Base-by-base conservation (phyloP, 2,888 invertebrate genomes). In the Pandemis heparana region DNA sequence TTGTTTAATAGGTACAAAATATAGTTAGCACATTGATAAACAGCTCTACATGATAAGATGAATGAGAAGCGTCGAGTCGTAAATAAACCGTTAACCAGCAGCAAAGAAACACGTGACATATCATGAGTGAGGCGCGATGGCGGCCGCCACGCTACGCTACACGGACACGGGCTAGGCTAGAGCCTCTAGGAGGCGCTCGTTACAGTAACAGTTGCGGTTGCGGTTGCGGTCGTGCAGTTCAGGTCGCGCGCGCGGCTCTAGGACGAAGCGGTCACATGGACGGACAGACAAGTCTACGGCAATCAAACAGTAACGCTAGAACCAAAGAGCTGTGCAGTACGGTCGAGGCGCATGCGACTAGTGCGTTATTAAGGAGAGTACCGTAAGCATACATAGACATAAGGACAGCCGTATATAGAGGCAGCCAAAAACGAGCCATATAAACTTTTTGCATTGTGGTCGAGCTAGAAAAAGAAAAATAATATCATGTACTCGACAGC, bases 351-450 rank as follows among this genome's bases (percentile, higher is more conserved):
- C 94, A 93, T 93, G 94, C 93, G 83, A 77, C 91, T 92, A 92
- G 86, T 89, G 89, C 87, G 76, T 77, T 87, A 89, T 78, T 86
- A 87, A 89, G 84, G 82, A 88, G 76, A 89, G 84, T 89, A 93
- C 88, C 89, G 88, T 88, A 93, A 94, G 94, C 94, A 92, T 94
- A 94, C 94, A 94, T 91, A 92, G 93, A 94, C 90, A 93, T 86
- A 92, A 93, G 84, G 91, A 94, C 92, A 94, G 92, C 92, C 93
- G 93, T 84, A 92, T 86, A 93, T 90, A 92, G 90, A 92, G 91
- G 90, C 93, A 92, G 92, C 92, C 93, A 92, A 93, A 90, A 89
- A 94, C 93, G 93, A 94, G 94, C 94, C 93, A 93, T 91, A 90
- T 90, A 87, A 92, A 93, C 90, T 92, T 89, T 93, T 93, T 92